Percentiles rank a stretch among this genome's conserved stretches.
phyloP scores from a whole-genome alignment of 2,888 invertebrate species.

The Dasypogon diadema region DNA sequence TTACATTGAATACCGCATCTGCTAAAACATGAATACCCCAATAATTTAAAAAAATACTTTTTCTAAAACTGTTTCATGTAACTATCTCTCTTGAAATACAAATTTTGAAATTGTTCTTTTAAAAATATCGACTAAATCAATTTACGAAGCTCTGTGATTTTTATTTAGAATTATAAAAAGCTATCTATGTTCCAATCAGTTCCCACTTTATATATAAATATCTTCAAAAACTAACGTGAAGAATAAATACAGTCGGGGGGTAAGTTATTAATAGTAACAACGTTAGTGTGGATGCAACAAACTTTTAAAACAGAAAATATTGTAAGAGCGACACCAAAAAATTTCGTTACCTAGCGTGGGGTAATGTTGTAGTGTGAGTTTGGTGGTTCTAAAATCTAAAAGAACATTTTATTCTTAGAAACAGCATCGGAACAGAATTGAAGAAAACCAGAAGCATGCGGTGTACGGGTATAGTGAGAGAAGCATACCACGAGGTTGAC shows the following conservation, averaged over 20 bases:
- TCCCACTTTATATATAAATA: too few species aligned
- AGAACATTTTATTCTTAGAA: slow-evolving; percentile 42
- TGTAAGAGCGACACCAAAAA: slow-evolving; percentile 1
- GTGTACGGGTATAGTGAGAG: background rate
- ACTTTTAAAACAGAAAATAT: background rate
- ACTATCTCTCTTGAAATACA: too few species aligned
- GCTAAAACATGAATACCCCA: too few species aligned
- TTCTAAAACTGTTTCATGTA: too few species aligned
- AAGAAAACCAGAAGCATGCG: slow-evolving; percentile 14
- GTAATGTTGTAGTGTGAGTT: slow-evolving; percentile 10
- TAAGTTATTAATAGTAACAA: slow-evolving; percentile 13
- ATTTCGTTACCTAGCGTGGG: slow-evolving; percentile 39
- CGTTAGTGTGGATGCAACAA: slow-evolving; percentile 7
- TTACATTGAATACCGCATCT: too few species aligned
- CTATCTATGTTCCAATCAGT: too few species aligned
- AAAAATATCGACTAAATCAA: too few species aligned
- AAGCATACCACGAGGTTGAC: background rate
- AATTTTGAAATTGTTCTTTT: too few species aligned
- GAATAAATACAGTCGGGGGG: background rate
- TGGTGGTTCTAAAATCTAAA: slow-evolving; percentile 11
- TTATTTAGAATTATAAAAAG: too few species aligned
- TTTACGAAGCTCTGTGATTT: too few species aligned
- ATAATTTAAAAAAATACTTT: too few species aligned
- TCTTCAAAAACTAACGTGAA: too few species aligned
- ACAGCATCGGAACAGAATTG: slow-evolving; percentile 33